These are phyloP conservation scores for Cephalopterus ornatus DNA, from an alignment of 2,113 vertebrate species.

Conservation along the genomic window DNA sequence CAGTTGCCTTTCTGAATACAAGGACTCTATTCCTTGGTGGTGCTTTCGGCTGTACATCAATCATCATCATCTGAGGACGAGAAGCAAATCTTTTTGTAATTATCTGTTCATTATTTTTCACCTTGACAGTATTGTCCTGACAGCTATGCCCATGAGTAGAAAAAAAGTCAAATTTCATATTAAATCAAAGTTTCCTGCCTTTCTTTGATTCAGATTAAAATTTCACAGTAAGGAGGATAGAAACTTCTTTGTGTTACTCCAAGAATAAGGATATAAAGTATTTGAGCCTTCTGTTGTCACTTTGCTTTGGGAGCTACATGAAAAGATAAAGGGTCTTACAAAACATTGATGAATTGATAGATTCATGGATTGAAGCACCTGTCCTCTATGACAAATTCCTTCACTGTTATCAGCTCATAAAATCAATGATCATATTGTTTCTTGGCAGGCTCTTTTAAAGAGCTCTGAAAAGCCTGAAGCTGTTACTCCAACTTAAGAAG, in stretches of 20 bases:
- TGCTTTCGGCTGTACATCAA: neutral
- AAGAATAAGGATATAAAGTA: neutral
- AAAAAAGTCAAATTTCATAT: neutral
- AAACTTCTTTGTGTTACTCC: neutral
- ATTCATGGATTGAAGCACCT: neutral
- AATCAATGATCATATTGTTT: neutral
- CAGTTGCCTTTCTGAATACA: neutral
- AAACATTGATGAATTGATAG: neutral
- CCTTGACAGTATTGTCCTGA: neutral
- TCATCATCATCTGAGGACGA: neutral
- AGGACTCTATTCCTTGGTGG: neutral
- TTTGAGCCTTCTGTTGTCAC: neutral
- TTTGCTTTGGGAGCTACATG: neutral
- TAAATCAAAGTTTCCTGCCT: neutral
- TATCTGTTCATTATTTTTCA: neutral
- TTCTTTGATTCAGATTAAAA: neutral
- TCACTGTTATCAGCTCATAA: neutral
- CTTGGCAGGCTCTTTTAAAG: neutral
- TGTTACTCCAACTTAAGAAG: neutral
- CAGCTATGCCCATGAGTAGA: neutral
- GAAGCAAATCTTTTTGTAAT: neutral
- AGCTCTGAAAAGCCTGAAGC: slow-evolving; percentile 10
- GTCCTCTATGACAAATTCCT: neutral
- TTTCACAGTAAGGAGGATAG: neutral
- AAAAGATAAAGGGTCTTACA: neutral